A percentile compares a stretch with the other conserved stretches of the same genome.
Conservation (phyloP, 2,888 invertebrate species). For the Conomelus anceps region DNA sequence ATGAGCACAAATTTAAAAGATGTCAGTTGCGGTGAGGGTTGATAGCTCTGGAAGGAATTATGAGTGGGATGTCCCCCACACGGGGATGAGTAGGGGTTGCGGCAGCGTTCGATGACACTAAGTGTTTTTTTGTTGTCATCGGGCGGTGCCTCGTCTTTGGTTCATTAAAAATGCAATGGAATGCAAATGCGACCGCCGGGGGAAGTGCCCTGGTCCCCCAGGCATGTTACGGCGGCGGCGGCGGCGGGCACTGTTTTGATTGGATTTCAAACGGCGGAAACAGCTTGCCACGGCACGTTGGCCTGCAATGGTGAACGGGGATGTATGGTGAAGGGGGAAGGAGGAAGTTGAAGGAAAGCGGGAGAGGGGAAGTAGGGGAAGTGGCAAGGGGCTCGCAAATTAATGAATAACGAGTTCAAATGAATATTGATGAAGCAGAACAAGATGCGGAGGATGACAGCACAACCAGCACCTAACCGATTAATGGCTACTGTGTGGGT, state of each 20-base stretch:
- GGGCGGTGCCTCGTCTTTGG: not conserved
- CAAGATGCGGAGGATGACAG: not conserved
- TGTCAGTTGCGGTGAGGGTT: not conserved
- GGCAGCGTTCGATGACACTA: not conserved
- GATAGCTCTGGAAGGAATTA: too few species aligned
- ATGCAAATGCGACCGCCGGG: not conserved
- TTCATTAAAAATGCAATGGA: slow-evolving; percentile 13
- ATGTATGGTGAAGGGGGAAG: too few species aligned
- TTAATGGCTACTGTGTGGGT: not conserved
- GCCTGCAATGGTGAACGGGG: not conserved
- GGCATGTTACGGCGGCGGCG: not conserved
- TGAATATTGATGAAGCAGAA: slow-evolving; percentile 11
- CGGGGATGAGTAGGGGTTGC: not conserved
- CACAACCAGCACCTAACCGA: not conserved
- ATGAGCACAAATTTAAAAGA: not conserved
- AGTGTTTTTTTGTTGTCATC: not conserved
- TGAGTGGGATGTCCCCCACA: too few species aligned
- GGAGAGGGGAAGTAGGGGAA: too few species aligned
- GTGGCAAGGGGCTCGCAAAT: not conserved
- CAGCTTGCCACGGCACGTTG: slow-evolving; percentile 3
- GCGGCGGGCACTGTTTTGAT: not conserved
- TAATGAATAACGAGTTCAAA: slow-evolving; percentile 14
- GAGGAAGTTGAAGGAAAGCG: too few species aligned
- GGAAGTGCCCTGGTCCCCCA: not conserved
- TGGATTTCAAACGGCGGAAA: slow-evolving; percentile 4